Evolutionary conservation across 2,888 invertebrate species (phyloP), one percentile per base, ranked within the genome.

Genomic region (Ectemnius cavifrons): DNA sequence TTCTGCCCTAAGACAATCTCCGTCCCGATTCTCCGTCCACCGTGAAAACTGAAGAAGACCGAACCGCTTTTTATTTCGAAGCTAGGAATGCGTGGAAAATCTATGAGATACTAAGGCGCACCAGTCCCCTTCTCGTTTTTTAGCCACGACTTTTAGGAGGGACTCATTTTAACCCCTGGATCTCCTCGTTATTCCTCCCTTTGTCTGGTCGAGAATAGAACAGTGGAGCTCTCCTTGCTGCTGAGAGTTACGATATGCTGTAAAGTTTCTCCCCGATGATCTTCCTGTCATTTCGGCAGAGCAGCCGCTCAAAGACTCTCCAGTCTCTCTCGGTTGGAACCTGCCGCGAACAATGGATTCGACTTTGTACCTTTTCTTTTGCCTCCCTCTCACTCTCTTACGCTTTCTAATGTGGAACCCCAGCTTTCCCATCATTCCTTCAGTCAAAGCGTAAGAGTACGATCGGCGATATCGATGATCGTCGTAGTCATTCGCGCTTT

Each of bases 391-490:
- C 14, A 5, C 14, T 16, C 47, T 20, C 49, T 61, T 67, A 66
- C 68, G 65, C 66, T 37, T 37, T 37, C 37, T 37, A 37, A 37
- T 37, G 37, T 37, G 37, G 8, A 37, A 6, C 37, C 37, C 37
- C 8, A 37, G 83, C 79, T 78, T 37, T 37, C 37, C 37, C 37
- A 37, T 37, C 37, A 37, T 37, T 37, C 37, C 37, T 37, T 4
- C 6, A 8, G 37, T 11, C 37, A 37, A 37, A 37, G 28, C 28
- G 3, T 20, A 37, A 37, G 8, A 8, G 8, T 11, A 37, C 37
- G 8, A 37, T 37, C 37, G 8, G 0, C 37, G 37, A 37, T 37
- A 37, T 37, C 37, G 37, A 37, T 37, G 37, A 37, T 37, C 37
- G 37, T 11, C 2, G 37, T 11, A 37, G 37, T 11, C 8, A 37